Evolutionary conservation across 2,113 vertebrate genomes (phyloP), one percentile per base, ranked within the genome.

Genomic region (Pituophis catenifer): DNA sequence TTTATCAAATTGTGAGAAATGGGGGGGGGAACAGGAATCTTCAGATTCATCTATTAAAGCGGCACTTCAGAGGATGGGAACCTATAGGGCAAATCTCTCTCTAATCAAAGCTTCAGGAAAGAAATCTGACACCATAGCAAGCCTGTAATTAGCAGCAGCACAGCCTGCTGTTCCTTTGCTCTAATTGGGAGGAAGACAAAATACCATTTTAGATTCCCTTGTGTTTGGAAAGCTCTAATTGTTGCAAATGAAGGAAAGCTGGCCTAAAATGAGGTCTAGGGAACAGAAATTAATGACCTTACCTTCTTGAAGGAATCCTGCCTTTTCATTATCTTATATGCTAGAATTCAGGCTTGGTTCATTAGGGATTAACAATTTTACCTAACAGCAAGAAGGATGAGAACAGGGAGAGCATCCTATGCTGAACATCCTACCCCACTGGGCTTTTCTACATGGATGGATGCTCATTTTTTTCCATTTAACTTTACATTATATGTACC

Each of bases 81-180:
- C n/a, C 21, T 50, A 94, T 48, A 88, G 93, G 93, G 92, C n/a
- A 5, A 26, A 81, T 70, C 50, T 94, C 62, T 85, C 88, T 95
- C 94, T 94, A n/a, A 91, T 94, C 92, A 93, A n/a, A 85, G 90
- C 52, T 38, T 92, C 90, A 87, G 88, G 50, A 81, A 93, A 89
- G 23, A 89, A n/a, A 90, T 89, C 65, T 90, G 10, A 70, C 94
- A 33, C 26, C 3, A 70, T 70, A 8, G 11, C 89, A 57, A 94
- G 75, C 26, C 50, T 93, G 21, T 92, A 90, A 94, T 93, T 94
- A 93, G 91, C 91, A 94, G 54, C 50, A 59, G 15, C 50, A n/a
- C 38, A 86, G 54, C 75, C 62, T 94, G 50, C 62, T 57, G 92
- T 58, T 33, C 44, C 85, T 87, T 53, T 58, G 13, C 92, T n/a